Evolutionary conservation across 2,888 invertebrate species (phyloP).

Genomic region (Pelosia muscerda): DNA sequence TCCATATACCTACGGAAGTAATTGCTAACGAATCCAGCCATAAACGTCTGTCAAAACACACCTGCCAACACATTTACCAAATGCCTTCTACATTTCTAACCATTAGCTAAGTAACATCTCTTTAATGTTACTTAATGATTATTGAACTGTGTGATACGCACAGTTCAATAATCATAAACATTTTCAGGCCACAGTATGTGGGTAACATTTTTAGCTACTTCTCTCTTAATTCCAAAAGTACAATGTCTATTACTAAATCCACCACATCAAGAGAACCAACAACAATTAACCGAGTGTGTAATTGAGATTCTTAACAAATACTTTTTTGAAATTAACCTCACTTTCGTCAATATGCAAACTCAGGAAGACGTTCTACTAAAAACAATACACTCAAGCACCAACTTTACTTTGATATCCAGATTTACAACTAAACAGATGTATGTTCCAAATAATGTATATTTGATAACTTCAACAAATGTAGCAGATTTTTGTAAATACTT

Average conservation of each 20-base stretch:
- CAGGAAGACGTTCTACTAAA: slow-evolving; percentile 18
- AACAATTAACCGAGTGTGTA: slow-evolving; percentile 19
- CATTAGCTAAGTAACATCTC: background rate
- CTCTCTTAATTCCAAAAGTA: slow-evolving; percentile 18
- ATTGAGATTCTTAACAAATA: slow-evolving; percentile 19
- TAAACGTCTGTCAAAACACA: background rate
- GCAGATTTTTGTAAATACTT: slow-evolving; percentile 41
- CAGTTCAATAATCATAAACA: slow-evolving; percentile 11
- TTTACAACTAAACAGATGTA: background rate
- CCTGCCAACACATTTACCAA: background rate
- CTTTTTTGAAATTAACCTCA: slow-evolving; percentile 15
- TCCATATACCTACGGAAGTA: background rate
- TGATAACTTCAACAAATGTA: slow-evolving; percentile 44
- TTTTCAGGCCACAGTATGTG: slow-evolving; percentile 29
- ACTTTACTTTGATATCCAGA: slow-evolving; percentile 19
- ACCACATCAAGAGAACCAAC: slow-evolving; percentile 5
- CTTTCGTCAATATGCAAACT: slow-evolving; percentile 12
- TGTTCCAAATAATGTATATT: slow-evolving; percentile 44
- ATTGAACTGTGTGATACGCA: too few species aligned
- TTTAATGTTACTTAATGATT: background rate
- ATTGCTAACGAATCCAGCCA: background rate
- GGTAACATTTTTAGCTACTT: slow-evolving; percentile 23
- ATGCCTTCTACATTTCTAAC: background rate
- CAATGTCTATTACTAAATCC: slow-evolving; percentile 18
- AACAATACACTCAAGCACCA: slow-evolving; percentile 16